Evolutionary conservation across 2,888 invertebrate genomes (phyloP).

Genomic region (Deroplatys truncata): DNA sequence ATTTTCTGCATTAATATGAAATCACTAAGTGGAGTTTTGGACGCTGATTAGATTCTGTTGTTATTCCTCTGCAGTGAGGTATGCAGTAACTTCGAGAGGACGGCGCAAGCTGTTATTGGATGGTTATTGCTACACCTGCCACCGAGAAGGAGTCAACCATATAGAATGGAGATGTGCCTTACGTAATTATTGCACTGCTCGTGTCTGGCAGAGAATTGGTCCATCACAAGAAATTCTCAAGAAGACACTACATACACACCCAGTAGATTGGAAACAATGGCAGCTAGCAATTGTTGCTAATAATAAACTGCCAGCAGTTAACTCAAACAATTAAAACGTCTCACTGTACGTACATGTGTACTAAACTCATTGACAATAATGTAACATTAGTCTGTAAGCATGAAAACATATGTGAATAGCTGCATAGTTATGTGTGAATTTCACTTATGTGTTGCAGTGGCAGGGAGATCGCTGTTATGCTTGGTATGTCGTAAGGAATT

Average conservation of each 20-base stretch:
- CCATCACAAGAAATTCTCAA: background rate
- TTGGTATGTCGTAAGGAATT: conserved; percentile 27
- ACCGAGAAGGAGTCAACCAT: background rate
- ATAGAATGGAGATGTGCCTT: background rate
- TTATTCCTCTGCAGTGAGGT: background rate
- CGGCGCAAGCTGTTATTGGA: conserved; percentile 10
- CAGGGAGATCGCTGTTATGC: conserved; percentile 10
- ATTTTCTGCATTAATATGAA: no score
- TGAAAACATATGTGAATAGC: no score
- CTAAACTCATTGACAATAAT: background rate
- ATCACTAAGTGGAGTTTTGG: no score
- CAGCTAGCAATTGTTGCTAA: background rate
- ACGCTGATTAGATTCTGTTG: background rate
- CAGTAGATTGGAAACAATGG: background rate
- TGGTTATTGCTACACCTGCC: conserved; percentile 13
- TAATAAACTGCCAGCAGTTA: background rate
- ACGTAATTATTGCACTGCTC: background rate
- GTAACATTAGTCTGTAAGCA: no score
- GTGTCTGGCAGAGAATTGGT: background rate
- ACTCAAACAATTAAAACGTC: background rate
- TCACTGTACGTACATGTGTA: background rate
- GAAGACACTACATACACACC: background rate
- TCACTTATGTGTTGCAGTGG: background rate
- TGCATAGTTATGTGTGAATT: background rate
- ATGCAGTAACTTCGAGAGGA: conserved; percentile 1